Conservation (phyloP, 2,888 invertebrate genomes). For the Sisyra nigra region DNA sequence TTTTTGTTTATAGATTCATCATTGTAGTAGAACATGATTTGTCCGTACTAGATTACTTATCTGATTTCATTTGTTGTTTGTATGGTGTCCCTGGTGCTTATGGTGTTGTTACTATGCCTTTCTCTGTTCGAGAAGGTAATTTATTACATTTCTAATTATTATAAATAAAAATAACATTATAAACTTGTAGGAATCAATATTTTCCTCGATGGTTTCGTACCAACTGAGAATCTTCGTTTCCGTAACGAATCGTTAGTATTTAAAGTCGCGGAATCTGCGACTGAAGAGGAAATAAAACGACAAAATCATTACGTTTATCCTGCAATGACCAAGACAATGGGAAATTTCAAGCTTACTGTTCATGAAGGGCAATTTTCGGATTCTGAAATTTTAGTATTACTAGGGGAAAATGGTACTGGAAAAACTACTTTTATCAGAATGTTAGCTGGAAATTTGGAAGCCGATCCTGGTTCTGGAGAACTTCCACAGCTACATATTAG, state of each 20-base stretch:
- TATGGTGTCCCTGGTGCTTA: constrained; percentile 98
- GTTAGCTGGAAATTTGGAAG: constrained; percentile 88
- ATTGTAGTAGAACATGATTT: constrained; percentile 99
- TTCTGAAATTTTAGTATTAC: constrained; percentile 94
- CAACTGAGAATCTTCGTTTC: constrained; percentile 97
- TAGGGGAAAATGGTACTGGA: constrained; percentile 97
- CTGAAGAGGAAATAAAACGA: constrained; percentile 92
- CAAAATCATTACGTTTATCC: constrained; percentile 96
- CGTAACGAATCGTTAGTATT: constrained; percentile 93
- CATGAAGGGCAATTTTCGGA: constrained; percentile 92
- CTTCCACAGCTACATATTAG: constrained; percentile 91
- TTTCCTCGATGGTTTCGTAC: constrained; percentile 97
- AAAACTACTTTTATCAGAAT: constrained; percentile 98
- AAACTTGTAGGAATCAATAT: constrained; percentile 73
- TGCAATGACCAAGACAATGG: constrained; percentile 74
- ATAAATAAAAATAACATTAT: constrained; percentile 6
- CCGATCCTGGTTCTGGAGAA: constrained; percentile 63
- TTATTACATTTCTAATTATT: too few species aligned
- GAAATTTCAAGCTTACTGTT: constrained; percentile 61
- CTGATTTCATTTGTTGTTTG: constrained; percentile 96
- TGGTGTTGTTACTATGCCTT: constrained; percentile 99
- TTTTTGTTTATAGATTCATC: constrained; percentile 56
- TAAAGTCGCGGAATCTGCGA: constrained; percentile 96
- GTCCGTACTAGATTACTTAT: constrained; percentile 95
- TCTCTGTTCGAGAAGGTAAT: constrained; percentile 93